Base-by-base conservation (phyloP, 1,140 invertebrate species). In the Trichomalopsis sarcophagae region DNA sequence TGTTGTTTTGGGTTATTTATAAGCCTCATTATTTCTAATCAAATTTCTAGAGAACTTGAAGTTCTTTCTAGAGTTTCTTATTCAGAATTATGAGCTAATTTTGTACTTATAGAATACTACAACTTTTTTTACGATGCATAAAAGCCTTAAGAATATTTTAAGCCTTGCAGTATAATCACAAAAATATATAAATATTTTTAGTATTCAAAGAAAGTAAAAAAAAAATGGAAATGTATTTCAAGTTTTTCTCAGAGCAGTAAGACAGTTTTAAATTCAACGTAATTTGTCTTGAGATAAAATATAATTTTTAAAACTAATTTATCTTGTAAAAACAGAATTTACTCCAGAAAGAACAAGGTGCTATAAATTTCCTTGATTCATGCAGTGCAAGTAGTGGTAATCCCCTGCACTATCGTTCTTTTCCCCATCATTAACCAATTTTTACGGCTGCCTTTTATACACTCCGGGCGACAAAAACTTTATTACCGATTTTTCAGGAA, bases 401-500 rank as follows among this genome's bases (percentile, higher is more conserved):
- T 82, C 27, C 81, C 73, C 73, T 36, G 30, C 50, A 76, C 81
- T 74, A 82, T 82, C 81, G 71, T 33, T 82, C 81, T 82, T 82
- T 82, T 82, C 81, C 81, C 73, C 47, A 21, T 73, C 81, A 82
- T 82, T 82, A 76, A 76, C 27, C 81, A 82, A 82, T 82, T 36
- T 82, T 82, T 82, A 81, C 80, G 36, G 44, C 68, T 81, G 66
- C 47, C 47, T 50, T 74, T 55, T 82, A 40, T 78, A 50, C 69
- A 73, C 27, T 21, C 21, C 47, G 76, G 44, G 23, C 13, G 73
- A 76, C 81, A 76, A 82, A 75, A 82, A 82, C 40, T 82, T 82
- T 82, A 74, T 82, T 71, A 62, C 50, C 73, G 44, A 81, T 73
- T 81, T 81, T 81, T 50, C 23, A 50, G 69, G 6, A 81, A 73